A percentile compares a stretch with the other conserved stretches of the same genome.
Evolutionary conservation across 2,113 vertebrate genomes (phyloP).

Genomic region (Lutjanus erythropterus): DNA sequence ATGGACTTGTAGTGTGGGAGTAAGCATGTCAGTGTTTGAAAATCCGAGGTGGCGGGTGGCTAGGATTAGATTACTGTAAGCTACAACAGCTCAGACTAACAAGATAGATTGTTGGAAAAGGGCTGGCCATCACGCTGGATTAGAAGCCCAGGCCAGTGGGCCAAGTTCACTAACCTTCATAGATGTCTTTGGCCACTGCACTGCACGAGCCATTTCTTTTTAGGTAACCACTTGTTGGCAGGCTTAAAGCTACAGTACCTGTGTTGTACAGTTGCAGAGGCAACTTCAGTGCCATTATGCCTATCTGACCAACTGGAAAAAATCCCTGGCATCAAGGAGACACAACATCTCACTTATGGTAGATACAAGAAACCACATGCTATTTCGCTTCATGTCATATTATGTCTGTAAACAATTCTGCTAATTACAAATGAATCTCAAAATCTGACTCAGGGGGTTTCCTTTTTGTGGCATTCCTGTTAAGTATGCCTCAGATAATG

Average conservation of each 20-base stretch:
- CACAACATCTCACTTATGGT: not conserved
- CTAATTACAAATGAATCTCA: not conserved
- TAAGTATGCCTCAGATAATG: not conserved
- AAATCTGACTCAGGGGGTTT: not conserved
- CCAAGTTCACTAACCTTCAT: slow-evolving; percentile 59
- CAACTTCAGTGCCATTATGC: not conserved
- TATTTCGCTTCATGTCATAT: not conserved
- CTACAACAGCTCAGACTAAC: slow-evolving; percentile 78
- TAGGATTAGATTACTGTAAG: slow-evolving; percentile 81
- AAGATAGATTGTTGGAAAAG: slow-evolving; percentile 71
- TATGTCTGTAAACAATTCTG: rapidly evolving
- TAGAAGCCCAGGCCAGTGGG: slow-evolving; percentile 65
- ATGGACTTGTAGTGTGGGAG: slow-evolving; percentile 13
- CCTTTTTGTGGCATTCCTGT: not conserved
- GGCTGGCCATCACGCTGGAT: slow-evolving; percentile 58
- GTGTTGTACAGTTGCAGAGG: not conserved
- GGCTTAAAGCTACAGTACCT: not conserved
- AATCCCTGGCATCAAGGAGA: not conserved
- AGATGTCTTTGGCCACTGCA: not conserved
- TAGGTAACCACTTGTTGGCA: not conserved
- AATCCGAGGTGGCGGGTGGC: slow-evolving; percentile 66
- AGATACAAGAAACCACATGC: not conserved
- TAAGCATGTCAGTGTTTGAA: slow-evolving; percentile 62
- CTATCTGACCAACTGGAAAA: not conserved
- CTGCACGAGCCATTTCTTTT: not conserved